Base-by-base conservation (phyloP, 1,140 invertebrate species). In the Pentalonia nigronervosa region DNA sequence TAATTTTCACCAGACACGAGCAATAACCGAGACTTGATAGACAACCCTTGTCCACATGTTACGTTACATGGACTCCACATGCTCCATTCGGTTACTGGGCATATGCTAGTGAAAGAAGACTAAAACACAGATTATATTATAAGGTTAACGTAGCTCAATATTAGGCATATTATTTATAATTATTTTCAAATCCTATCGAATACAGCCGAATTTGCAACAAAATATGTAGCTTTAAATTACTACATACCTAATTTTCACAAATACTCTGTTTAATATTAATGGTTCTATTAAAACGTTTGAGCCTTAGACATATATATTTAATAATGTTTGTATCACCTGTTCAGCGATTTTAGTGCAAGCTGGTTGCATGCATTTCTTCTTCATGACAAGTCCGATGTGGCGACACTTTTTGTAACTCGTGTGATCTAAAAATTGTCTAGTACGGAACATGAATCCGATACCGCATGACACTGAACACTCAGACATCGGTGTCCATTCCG, bases 391-490 rank as follows among this genome's bases (percentile, higher is more conserved):
- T 7, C 95, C 95, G 21, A 98, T 96, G 91, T 97, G 96, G 21
- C 96, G 96, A 94, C 98, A 98, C 93, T 97, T 97, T 95, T 98
- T 98, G 84, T 96, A 96, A 30, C 97, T 93, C 14, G 94, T 45
- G 7, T 94, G 88, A 20, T 94, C 93, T 23, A 94, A 60, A 91
- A 94, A 93, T 67, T 87, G 93, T 96, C 94, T 88, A 4, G 93
- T 94, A 1, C 94, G 86, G 41, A 94, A 93, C 60, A 94, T 94
- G 86, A 98, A 95, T 7, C 98, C 98, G 96, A 98, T 98, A 30
- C 98, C 98, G 95, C 98, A 99, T 30, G 96, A 97, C 81, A 98
- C 98, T 1, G 98, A 98, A 95, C 98, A 99, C 2, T 96, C 95
- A 34, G 97, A 97, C 97, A 97, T 99, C 23, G 96, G 94, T 23